Evolutionary conservation across 2,888 invertebrate species (phyloP), one percentile per base, ranked within the genome.

Genomic region (Rotaria magnacalcarata): DNA sequence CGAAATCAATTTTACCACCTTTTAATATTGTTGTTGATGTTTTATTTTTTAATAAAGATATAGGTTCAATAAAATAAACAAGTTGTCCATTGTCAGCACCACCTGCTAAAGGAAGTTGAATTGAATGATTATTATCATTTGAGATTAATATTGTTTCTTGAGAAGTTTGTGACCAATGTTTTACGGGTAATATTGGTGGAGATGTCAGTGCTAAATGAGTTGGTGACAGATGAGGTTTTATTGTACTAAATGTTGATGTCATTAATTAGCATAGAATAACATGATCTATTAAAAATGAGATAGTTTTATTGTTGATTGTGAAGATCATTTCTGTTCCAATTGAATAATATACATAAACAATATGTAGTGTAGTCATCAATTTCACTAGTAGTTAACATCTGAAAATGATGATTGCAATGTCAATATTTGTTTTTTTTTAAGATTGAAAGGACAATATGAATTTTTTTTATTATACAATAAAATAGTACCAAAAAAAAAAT

Each of bases 41-140:
- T 80, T 80, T 43, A 47, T 47, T 47, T 4, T 80, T 47, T n/a
- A 47, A 4, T 80, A 80, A 80, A 19, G 67, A 67, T 19, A 80
- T 80, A 8, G 80, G 5, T 47, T 74, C 50, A 52, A n/a, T 58
- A 21, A 85, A 52, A 58, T 75, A 85, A 67, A 86, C 80, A 47
- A 86, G 85, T 84, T 86, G 86, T 6, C 86, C 86, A 60, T 86
- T 85, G 24, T 86, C 86, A 4, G 86, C 52, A 41, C 86, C 86
- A 24, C 86, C 86, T n/a, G 1, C n/a, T 80, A 80, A 47, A 24
- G 80, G 24, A n/a, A 80, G 47, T 80, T 24, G 47, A 47, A 80
- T 24, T 21, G 24, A 14, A 34, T 67, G 14, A 27, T 67, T 34
- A 47, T n/a, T 47, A 80, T 80, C 47, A 47, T 80, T 80, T 11